Evolutionary conservation across 2,113 vertebrate genomes (phyloP), one percentile per base, ranked within the genome.

Genomic region (Lepisosteus osseus): DNA sequence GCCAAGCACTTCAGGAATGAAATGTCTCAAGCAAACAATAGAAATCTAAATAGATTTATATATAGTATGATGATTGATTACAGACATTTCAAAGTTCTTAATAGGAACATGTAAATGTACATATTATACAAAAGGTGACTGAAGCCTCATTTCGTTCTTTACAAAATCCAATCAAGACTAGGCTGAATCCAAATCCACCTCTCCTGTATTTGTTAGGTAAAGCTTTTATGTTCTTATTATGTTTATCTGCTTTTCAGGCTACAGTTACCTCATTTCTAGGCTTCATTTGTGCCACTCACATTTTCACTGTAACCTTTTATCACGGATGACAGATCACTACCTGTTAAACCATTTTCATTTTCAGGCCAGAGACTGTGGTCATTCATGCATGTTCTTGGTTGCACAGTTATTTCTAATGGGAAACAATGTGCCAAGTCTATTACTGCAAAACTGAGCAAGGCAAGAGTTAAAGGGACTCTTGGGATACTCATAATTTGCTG

Each of bases 1-100:
- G 47, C 54, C 44, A 54, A 41, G 51, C 9, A 55, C 54, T 41
- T 54, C 29, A 29, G 3, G 17, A 68, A 68, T 55, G 3, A 55
- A 40, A 68, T 40, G 54, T 61, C 43, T 54, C 65, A 73, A 67
- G 65, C 14, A n/a, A n/a, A 67, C 29, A 61, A n/a, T 11, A 42
- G 65, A 42, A 47, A 42, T 67, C 43, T 67, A 15, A 29, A 29
- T 54, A n/a, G 17, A 29, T 11, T 29, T 29, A 15, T 15, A 12
- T 47, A 40, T 7, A 8, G 14, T 55, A 68, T 54, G 29, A 54
- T 68, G 47, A 54, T 3, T 68, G 66, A 68, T 68, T 68, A 12
- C 55, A 29, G 14, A 55, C 15, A 8, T 59, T 13, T 59, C 5
- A 11, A 59, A 4, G 14, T 59, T 59, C 57, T 59, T 6, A 11